These are phyloP conservation scores for Drosophila tristis DNA, from an alignment of 1,140 invertebrate genomes.

Conservation along the genomic window DNA sequence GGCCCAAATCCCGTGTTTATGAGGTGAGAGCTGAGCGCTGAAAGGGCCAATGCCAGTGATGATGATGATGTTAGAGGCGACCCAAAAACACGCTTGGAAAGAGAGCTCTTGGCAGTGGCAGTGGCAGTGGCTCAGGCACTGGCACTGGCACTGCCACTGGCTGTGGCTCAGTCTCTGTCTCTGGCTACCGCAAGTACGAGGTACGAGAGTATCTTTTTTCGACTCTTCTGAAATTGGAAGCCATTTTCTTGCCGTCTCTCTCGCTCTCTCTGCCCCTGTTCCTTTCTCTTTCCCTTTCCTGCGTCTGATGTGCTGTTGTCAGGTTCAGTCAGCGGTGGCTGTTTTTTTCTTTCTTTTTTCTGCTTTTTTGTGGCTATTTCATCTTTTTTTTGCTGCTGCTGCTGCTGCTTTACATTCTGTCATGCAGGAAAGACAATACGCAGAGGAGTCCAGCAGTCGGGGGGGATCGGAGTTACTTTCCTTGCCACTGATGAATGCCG, in stretches of 20 bases:
- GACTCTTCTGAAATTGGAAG: conserved; percentile 62
- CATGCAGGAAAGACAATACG: conserved; percentile 57
- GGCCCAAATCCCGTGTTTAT: conserved; percentile 29
- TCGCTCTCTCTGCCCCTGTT: conserved; percentile 1
- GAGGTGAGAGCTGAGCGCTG: conserved; percentile 55
- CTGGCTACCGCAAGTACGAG: too few relatives aligned
- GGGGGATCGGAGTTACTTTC: conserved; percentile 39
- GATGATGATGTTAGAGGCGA: conserved; percentile 28
- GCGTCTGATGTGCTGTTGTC: not conserved
- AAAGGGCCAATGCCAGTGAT: conserved; percentile 27
- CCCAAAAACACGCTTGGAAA: conserved; percentile 13
- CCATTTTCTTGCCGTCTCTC: conserved; percentile 52
- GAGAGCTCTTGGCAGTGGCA: too few relatives aligned
- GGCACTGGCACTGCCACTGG: too few relatives aligned
- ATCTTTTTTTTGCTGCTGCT: conserved; percentile 30
- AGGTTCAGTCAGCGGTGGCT: not conserved
- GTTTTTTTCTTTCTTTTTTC: conserved; percentile 49
- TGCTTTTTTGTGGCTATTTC: conserved; percentile 44
- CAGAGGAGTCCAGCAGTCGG: too few relatives aligned
- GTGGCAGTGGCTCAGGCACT: too few relatives aligned
- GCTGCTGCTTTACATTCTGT: conserved; percentile 62
- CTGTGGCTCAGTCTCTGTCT: too few relatives aligned
- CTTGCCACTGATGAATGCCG: conserved; percentile 20
- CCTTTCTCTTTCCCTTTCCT: conserved; percentile 13
- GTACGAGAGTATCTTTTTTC: conserved; percentile 7